phyloP scores from a whole-genome alignment of 2,888 invertebrate genomes.

The Buathra laborator region DNA sequence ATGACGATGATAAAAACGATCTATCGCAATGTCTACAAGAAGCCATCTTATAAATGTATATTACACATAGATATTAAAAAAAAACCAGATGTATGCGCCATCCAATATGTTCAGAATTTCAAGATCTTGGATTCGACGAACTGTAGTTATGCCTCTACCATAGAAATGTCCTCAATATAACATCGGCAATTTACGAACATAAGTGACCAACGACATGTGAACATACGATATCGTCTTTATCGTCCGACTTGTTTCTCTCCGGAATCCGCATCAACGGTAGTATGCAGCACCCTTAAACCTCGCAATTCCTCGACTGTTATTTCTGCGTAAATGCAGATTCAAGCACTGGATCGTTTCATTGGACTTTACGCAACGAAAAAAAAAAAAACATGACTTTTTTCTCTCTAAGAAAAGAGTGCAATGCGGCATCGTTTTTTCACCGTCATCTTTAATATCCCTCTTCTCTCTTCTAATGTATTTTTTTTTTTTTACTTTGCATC shows the following conservation, averaged over 20 bases:
- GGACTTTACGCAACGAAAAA: constrained; percentile 9
- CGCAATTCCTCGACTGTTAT: constrained; percentile 15
- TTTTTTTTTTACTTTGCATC: constrained; percentile 24
- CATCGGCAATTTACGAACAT: background rate
- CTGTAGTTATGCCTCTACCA: background rate
- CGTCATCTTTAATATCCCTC: constrained; percentile 36
- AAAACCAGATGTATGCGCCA: background rate
- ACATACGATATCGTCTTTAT: background rate
- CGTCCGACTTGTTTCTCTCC: background rate
- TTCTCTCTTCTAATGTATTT: background rate
- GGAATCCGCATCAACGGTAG: background rate
- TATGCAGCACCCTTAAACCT: background rate
- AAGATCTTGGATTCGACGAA: background rate
- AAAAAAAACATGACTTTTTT: background rate
- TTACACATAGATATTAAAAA: background rate
- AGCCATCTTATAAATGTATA: background rate
- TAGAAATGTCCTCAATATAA: background rate
- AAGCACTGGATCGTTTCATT: constrained; percentile 23
- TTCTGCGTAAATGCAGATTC: background rate
- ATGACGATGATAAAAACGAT: background rate
- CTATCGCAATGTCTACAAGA: background rate
- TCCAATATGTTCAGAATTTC: background rate
- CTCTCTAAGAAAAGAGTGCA: constrained; percentile 14
- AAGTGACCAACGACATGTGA: background rate
- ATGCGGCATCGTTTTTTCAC: constrained; percentile 53